Evolutionary conservation across 2,888 invertebrate species (phyloP).

Genomic region (Leuctra nigra): DNA sequence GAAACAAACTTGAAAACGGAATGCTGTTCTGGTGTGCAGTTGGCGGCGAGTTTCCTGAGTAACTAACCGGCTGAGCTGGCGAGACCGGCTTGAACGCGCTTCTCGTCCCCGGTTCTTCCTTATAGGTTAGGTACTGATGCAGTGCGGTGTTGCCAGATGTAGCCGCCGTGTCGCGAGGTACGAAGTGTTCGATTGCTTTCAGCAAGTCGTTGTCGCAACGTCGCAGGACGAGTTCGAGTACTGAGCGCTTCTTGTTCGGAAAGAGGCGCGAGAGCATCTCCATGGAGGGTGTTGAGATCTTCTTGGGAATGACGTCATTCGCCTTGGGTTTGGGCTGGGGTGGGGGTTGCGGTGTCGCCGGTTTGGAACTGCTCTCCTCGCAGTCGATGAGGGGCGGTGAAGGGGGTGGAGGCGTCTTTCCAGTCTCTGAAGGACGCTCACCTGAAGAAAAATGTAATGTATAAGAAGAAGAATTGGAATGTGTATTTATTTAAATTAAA

Average conservation of each 20-base stretch:
- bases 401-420: too few relatives aligned
- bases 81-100: constrained; percentile 27
- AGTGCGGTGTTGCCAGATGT: constrained; percentile 20
- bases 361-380: too few relatives aligned
- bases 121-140: constrained; percentile 21
- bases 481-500: too few relatives aligned
- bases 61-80: neutral
- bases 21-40: constrained; percentile 22
- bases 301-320: too few relatives aligned
- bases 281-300: constrained; percentile 43
- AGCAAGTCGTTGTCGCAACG: constrained; percentile 88
- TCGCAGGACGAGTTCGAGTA: constrained; percentile 84
- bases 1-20: constrained; percentile 24
- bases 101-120: neutral
- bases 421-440: too few relatives aligned
- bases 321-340: too few relatives aligned
- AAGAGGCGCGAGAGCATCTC: constrained; percentile 86
- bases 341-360: too few relatives aligned
- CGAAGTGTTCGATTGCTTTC: constrained; percentile 82
- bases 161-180: constrained; percentile 31
- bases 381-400: too few relatives aligned
- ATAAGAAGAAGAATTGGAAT: too few relatives aligned
- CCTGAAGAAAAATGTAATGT: too few relatives aligned
- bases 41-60: constrained; percentile 16
- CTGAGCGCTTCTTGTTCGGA: constrained; percentile 81